Base-by-base conservation (phyloP, 2,888 invertebrate genomes). In the Linyphia triangularis region DNA sequence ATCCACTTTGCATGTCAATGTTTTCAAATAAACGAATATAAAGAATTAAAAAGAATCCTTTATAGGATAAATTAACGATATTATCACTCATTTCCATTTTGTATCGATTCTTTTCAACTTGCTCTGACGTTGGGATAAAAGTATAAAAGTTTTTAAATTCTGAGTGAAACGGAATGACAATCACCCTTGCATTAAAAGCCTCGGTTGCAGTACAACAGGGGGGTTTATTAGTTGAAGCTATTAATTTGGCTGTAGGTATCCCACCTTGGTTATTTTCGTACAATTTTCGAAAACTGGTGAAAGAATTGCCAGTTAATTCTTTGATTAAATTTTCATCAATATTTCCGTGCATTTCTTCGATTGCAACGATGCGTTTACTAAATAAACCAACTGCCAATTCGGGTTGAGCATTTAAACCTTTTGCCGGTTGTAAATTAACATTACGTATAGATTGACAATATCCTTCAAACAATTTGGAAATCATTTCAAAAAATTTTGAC, bases 261-360 rank as follows among this genome's bases (percentile, higher is more conserved):
- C 77, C 77, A 7, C 77, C 77, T 24, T 26, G 16, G 24, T 78
- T 78, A 26, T 78, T 37, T n/a, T 78, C 63, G 19, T 78, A 78
- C n/a, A 78, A 43, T 40, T 65, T 65, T 63, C 77, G 37, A 63
- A 78, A 78, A 78, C 77, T 78, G 0, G 63, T 78, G 10, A 40
- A 43, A 37, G 77, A 78, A 78, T 78, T 63, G 9, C 77, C 77
- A 10, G 63, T 63, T 37, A 78, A 26, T 43, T 78, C 77, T 40
- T 78, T 65, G 9, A 78, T 22, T 63, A 78, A 78, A 40, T 78
- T 78, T 78, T 78, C 77, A 65, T 78, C 77, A 26, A 78, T 78
- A 40, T 65, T 78, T 7, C 77, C 77, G 19, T 24, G 22, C 9
- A 78, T 13, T 40, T 78, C 77, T 63, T 78, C 77, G n/a, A 78